Conservation (phyloP, 2,797 vertebrate species). For the Geotria australis region DNA sequence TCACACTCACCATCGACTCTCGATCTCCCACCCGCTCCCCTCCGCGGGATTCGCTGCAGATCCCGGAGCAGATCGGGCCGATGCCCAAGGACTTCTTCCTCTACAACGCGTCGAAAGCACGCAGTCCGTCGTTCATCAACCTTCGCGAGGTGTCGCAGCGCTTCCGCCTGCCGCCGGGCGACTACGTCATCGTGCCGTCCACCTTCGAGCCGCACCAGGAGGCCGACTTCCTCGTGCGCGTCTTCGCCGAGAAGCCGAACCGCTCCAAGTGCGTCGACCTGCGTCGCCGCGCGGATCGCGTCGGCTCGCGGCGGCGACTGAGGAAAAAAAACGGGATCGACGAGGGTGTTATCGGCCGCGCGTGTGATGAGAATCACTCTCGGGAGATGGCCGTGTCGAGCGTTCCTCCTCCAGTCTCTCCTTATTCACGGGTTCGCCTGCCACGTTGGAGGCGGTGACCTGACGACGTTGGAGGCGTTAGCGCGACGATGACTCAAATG, state of each 20-base stretch:
- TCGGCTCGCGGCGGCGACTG: neutral
- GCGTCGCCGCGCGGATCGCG: neutral
- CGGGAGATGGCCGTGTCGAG: too few relatives aligned
- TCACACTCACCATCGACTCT: too few relatives aligned
- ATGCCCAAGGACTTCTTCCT: slow-evolving; percentile 40
- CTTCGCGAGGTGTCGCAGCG: slow-evolving; percentile 54
- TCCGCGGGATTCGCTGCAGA: neutral
- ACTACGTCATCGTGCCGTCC: slow-evolving; percentile 61
- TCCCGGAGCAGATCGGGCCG: neutral
- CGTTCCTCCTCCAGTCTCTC: too few relatives aligned
- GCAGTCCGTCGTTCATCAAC: slow-evolving; percentile 59
- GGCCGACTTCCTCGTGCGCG: slow-evolving; percentile 49
- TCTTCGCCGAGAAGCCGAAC: slow-evolving; percentile 65
- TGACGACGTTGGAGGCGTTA: too few relatives aligned
- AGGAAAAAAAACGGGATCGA: too few relatives aligned
- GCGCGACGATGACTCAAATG: too few relatives aligned
- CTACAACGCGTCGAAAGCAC: slow-evolving; percentile 31
- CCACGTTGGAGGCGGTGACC: too few relatives aligned
- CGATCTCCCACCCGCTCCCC: too few relatives aligned
- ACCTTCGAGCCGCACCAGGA: slow-evolving; percentile 47
- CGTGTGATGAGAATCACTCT: too few relatives aligned
- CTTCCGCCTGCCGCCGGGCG: slow-evolving; percentile 41
- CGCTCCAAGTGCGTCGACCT: slow-evolving; percentile 19
- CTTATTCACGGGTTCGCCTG: too few relatives aligned
- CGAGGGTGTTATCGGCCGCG: too few relatives aligned